These are phyloP conservation scores for Ariolimax columbianus DNA, from an alignment of 2,888 invertebrate species.

Conservation along the genomic window DNA sequence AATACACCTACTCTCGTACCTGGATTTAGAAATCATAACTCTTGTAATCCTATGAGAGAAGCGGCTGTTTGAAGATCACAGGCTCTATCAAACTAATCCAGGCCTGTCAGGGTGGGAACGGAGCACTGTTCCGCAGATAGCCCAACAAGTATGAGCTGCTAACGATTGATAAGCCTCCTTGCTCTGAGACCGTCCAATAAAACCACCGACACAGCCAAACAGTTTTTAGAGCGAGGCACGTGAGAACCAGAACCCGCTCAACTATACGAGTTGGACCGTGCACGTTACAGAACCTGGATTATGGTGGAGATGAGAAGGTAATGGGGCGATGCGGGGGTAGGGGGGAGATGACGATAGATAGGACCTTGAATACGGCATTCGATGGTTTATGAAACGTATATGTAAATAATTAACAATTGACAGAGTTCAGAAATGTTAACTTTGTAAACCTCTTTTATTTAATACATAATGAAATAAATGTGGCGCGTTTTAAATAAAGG, in stretches of 20 bases:
- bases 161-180: neutral
- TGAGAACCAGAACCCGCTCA: neutral
- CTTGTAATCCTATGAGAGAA: no score
- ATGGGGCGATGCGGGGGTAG: neutral
- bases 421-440: no score
- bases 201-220: neutral
- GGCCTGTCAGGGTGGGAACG: neutral
- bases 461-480: no score
- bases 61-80: no score
- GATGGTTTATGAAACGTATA: no score
- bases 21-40: no score
- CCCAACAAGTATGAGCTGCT: neutral
- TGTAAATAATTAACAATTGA: no score
- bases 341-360: no score
- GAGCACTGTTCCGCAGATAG: neutral
- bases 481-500: no score
- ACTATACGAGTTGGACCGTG: neutral
- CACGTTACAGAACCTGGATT: neutral
- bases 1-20: no score
- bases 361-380: no score
- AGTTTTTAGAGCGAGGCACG: neutral
- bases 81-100: neutral
- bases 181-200: neutral
- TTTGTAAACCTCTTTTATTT: no score
- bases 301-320: neutral